These are phyloP conservation scores for Eudasyphora cyanicolor DNA, from an alignment of 2,888 invertebrate species.

Conservation along the genomic window DNA sequence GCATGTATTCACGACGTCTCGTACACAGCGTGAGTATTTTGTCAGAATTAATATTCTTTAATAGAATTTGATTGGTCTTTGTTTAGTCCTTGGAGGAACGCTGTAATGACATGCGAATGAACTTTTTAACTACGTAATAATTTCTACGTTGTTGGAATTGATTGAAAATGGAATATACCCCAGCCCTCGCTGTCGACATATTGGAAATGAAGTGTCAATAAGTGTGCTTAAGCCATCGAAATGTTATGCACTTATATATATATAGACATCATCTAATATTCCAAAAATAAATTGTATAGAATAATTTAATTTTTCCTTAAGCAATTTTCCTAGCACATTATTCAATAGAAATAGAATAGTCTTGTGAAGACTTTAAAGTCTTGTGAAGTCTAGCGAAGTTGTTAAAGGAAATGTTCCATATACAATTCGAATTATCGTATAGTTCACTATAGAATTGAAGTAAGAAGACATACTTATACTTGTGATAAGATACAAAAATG, in stretches of 20 bases:
- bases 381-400: too few species aligned
- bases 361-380: too few species aligned
- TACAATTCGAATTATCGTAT: too few species aligned
- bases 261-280: not conserved
- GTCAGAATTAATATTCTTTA: constrained; percentile 15
- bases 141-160: not conserved
- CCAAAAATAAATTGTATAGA: not conserved
- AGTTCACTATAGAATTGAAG: too few species aligned
- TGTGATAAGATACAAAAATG: too few species aligned
- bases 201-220: not conserved
- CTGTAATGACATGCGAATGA: constrained; percentile 2
- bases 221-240: not conserved
- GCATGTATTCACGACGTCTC: not conserved
- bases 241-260: not conserved
- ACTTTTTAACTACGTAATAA: not conserved
- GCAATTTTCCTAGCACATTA: too few species aligned
- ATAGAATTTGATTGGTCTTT: constrained; percentile 18
- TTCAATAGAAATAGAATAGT: too few species aligned
- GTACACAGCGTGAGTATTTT: not conserved
- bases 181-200: not conserved
- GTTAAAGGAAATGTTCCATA: too few species aligned
- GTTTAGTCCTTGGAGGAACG: not conserved
- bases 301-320: not conserved
- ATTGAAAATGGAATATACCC: not conserved
- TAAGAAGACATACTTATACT: too few species aligned